phyloP scores from a whole-genome alignment of 2,888 invertebrate species.

The Pinctada fucata region DNA sequence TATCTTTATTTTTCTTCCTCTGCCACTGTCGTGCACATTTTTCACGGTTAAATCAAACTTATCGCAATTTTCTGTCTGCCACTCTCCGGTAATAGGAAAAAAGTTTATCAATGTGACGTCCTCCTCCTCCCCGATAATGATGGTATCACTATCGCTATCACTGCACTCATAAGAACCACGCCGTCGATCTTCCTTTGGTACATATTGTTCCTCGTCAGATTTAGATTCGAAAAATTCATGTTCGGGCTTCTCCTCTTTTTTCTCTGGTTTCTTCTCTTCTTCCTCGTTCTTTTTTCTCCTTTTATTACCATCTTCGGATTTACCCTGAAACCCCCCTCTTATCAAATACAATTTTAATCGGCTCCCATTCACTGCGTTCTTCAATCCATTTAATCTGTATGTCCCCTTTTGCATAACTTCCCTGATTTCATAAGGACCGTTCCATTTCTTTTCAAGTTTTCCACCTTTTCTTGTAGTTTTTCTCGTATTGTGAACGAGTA shows the following conservation, averaged over 20 bases:
- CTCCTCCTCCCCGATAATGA: neutral
- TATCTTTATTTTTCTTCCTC: neutral
- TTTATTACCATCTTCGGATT: neutral
- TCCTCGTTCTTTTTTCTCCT: neutral
- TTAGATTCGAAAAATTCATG: neutral
- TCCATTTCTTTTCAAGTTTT: constrained; percentile 4
- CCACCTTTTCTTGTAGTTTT: constrained; percentile 11
- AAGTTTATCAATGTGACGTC: neutral
- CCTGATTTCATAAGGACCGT: constrained; percentile 11
- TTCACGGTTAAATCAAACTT: constrained; percentile 5
- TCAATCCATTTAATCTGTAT: neutral
- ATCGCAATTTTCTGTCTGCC: neutral
- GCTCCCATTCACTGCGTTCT: constrained; percentile 8
- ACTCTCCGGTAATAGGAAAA: neutral
- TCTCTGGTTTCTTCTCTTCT: neutral
- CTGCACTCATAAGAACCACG: too few relatives aligned
- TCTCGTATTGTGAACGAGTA: constrained; percentile 8
- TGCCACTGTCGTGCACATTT: neutral
- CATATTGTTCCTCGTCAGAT: neutral
- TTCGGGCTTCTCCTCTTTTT: neutral
- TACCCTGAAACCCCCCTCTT: neutral
- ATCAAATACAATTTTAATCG: constrained; percentile 7
- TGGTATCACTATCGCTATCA: neutral
- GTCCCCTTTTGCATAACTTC: constrained; percentile 6
- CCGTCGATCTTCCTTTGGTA: too few relatives aligned